Percentiles rank a stretch among this genome's conserved stretches.
These are phyloP conservation scores for Ganaspis sp. DNA, from an alignment of 1,140 invertebrate species.

Conservation along the genomic window DNA sequence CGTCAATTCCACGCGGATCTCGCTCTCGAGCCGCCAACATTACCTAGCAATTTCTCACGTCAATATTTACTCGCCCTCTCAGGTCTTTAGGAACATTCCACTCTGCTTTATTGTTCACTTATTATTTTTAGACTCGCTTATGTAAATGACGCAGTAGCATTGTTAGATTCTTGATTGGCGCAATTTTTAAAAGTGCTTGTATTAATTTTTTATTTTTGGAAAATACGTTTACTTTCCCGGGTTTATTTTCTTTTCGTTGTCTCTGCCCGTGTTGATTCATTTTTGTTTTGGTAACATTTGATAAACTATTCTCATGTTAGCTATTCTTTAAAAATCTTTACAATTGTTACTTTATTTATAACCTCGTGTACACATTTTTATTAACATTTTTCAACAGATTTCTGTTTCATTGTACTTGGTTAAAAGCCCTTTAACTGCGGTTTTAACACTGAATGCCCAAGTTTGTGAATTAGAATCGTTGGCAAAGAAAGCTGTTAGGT, in stretches of 20 bases:
- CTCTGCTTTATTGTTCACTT: constrained; percentile 60
- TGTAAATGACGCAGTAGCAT: constrained; percentile 72
- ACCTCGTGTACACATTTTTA: too few relatives aligned
- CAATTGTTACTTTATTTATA: too few relatives aligned
- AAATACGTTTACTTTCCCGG: neutral
- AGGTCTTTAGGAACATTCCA: constrained; percentile 31
- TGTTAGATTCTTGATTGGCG: constrained; percentile 53
- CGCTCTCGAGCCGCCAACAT: neutral
- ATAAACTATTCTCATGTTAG: too few relatives aligned
- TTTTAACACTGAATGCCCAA: neutral
- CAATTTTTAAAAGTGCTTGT: constrained; percentile 52
- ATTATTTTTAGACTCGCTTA: constrained; percentile 71
- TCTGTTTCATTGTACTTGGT: too few relatives aligned
- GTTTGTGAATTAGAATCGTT: neutral
- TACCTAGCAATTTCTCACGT: constrained; percentile 12
- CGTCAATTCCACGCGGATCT: neutral
- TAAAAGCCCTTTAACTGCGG: too few relatives aligned
- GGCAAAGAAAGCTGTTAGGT: too few relatives aligned
- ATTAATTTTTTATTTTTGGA: neutral
- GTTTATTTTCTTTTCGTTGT: too few relatives aligned
- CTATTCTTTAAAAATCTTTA: too few relatives aligned
- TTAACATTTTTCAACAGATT: too few relatives aligned
- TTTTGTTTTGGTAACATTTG: too few relatives aligned
- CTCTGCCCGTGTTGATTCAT: too few relatives aligned
- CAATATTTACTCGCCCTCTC: constrained; percentile 35